Evolutionary conservation across 2,113 vertebrate species (phyloP).

Genomic region (Pelmatolapia mariae): DNA sequence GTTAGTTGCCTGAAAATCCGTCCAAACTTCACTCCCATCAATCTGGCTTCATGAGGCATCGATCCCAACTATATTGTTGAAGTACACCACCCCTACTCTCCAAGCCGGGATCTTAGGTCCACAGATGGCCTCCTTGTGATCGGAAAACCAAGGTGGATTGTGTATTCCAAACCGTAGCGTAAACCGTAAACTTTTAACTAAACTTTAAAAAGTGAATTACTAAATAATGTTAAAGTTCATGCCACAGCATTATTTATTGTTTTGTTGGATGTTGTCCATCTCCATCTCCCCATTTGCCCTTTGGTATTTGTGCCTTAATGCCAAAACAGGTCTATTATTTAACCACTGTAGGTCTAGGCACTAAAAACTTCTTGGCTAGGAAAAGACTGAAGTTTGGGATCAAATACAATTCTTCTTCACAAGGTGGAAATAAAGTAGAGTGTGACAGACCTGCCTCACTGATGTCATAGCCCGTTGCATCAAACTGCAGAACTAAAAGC

Average conservation of each 20-base stretch:
- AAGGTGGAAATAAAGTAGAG: neutral
- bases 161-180: rapidly evolving
- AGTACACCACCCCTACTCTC: neutral
- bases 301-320: neutral
- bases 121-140: neutral
- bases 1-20: neutral
- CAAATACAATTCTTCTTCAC: neutral
- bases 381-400: neutral
- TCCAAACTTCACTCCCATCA: neutral
- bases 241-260: neutral
- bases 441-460: neutral
- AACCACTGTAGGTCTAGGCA: neutral
- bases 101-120: neutral
- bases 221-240: neutral
- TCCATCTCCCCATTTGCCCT: neutral
- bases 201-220: neutral
- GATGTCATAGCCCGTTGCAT: neutral
- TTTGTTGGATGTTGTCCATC: neutral
- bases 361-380: neutral
- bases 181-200: neutral
- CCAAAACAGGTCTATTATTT: neutral
- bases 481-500: neutral
- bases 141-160: rapidly evolving
- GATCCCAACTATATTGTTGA: neutral
- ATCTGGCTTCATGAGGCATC: rapidly evolving